phyloP scores from a whole-genome alignment of 2,888 invertebrate species.

The Nycteola revayana region DNA sequence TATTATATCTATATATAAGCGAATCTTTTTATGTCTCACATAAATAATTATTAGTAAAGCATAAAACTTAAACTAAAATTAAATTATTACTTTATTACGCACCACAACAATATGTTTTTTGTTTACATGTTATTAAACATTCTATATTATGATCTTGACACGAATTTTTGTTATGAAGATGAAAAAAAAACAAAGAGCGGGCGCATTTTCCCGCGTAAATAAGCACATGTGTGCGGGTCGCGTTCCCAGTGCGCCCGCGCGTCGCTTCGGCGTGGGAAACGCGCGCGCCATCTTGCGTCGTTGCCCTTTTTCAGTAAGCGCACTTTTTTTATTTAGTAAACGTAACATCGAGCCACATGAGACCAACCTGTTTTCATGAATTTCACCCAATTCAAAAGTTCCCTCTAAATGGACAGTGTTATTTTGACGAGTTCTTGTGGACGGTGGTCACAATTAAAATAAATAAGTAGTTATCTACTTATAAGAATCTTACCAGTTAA shows the following conservation, averaged over 20 bases:
- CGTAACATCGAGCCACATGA: slow-evolving; percentile 38
- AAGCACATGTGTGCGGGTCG: slow-evolving; percentile 60
- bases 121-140: too few species aligned
- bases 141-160: slow-evolving; percentile 39
- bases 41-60: too few species aligned
- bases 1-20: too few species aligned
- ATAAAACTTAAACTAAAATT: too few species aligned
- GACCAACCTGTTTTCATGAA: neutral
- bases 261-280: slow-evolving; percentile 74
- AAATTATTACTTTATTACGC: too few species aligned
- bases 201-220: slow-evolving; percentile 62
- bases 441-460: too few species aligned
- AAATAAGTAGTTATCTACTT: too few species aligned
- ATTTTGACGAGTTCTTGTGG: too few species aligned
- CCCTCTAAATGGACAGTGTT: too few species aligned
- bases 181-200: slow-evolving; percentile 34
- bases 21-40: too few species aligned
- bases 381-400: too few species aligned
- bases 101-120: too few species aligned
- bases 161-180: slow-evolving; percentile 41
- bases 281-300: slow-evolving; percentile 51
- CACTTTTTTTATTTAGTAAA: slow-evolving; percentile 49
- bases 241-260: slow-evolving; percentile 69
- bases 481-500: neutral
- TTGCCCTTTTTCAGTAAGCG: slow-evolving; percentile 43